These are phyloP conservation scores for Otolemur crassicaudatus DNA, from an alignment of 2,797 vertebrate genomes.

Conservation along the genomic window DNA sequence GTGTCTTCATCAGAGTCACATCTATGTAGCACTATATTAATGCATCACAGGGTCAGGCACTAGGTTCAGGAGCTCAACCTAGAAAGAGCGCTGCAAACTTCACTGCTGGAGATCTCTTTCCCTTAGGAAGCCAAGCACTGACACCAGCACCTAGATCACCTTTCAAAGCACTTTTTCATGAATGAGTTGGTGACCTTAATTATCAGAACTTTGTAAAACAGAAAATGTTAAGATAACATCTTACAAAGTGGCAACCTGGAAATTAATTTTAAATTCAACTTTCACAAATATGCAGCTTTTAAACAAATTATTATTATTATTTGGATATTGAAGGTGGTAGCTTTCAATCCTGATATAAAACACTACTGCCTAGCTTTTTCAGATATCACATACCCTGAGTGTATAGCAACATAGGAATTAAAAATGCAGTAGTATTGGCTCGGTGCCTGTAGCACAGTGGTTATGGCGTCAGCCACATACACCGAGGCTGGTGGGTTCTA, in stretches of 20 bases:
- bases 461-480: no score
- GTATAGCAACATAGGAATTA: neutral
- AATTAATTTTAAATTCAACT: neutral
- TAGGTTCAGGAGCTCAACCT: no score
- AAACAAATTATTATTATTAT: neutral
- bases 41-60: neutral
- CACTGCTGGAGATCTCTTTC: no score
- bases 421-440: neutral
- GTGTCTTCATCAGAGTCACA: neutral
- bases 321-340: neutral
- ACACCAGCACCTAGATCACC: no score
- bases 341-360: neutral
- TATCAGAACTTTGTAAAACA: no score
- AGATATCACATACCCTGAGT: neutral
- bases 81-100: no score
- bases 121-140: no score
- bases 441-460: no score
- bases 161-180: no score
- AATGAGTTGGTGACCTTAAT: no score
- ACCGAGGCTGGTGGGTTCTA: no score
- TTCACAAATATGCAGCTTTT: neutral
- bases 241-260: neutral
- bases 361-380: neutral
- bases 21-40: neutral
- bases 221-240: neutral